phyloP scores from a whole-genome alignment of 1,140 invertebrate species.

The Monomorium pharaonis region DNA sequence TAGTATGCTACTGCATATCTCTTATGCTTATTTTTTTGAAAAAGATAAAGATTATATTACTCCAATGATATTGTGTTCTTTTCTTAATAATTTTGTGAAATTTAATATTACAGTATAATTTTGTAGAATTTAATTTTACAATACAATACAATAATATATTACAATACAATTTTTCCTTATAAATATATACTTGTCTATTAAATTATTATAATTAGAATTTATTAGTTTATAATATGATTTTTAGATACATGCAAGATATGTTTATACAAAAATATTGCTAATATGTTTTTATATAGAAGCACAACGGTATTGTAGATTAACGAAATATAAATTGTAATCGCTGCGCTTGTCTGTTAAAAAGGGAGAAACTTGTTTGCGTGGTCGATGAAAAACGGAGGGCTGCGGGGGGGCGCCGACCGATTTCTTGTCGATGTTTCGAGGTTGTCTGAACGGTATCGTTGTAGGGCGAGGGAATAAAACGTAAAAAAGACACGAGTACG shows the following conservation, averaged over 20 bases:
- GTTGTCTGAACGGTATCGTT: neutral
- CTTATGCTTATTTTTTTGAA: neutral
- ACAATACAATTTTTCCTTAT: neutral
- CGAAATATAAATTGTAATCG: neutral
- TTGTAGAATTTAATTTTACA: neutral
- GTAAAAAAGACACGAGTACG: conserved; percentile 56
- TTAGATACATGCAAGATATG: neutral
- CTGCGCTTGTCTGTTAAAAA: neutral
- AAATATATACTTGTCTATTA: neutral
- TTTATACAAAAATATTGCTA: neutral
- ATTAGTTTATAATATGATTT: neutral
- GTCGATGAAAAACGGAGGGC: conserved; percentile 9
- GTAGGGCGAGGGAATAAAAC: conserved; percentile 2
- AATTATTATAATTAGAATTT: neutral
- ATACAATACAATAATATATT: no score
- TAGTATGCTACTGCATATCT: neutral
- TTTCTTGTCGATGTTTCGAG: conserved; percentile 23
- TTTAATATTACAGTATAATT: neutral
- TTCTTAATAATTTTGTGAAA: neutral
- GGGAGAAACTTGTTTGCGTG: conserved; percentile 29
- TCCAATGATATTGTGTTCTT: neutral
- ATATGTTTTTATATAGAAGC: neutral
- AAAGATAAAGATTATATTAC: neutral
- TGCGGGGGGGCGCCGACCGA: conserved; percentile 2
- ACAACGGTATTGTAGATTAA: neutral